These are phyloP conservation scores for Exephanes ischioxanthus DNA, from an alignment of 2,888 invertebrate species.

Conservation along the genomic window DNA sequence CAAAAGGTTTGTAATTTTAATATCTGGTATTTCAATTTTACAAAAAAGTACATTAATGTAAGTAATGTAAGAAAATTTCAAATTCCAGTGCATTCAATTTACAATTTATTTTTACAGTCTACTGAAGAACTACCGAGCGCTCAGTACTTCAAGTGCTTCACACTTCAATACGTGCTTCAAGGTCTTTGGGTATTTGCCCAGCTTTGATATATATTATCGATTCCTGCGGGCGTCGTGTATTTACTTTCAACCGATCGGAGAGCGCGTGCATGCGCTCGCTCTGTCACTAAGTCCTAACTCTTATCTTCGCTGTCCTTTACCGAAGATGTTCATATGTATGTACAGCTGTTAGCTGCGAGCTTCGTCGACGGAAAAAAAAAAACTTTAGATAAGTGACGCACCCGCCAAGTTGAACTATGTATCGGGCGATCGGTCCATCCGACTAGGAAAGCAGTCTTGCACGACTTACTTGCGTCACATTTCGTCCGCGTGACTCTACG, in stretches of 20 bases:
- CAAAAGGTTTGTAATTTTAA: too few relatives aligned
- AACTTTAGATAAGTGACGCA: not conserved
- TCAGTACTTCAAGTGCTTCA: too few relatives aligned
- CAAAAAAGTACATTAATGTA: too few relatives aligned
- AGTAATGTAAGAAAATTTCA: too few relatives aligned
- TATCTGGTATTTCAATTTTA: too few relatives aligned
- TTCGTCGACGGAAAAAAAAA: not conserved
- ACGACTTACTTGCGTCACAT: not conserved
- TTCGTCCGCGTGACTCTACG: not conserved
- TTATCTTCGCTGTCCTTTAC: constrained; percentile 8
- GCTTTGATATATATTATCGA: too few relatives aligned
- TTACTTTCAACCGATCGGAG: not conserved
- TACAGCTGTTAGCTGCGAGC: not conserved
- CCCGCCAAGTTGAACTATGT: constrained; percentile 2
- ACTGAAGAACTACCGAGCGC: too few relatives aligned
- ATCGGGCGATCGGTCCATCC: not conserved
- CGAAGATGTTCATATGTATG: not conserved
- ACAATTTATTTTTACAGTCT: too few relatives aligned
- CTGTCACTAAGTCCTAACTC: not conserved
- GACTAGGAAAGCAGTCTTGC: not conserved
- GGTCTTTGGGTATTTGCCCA: too few relatives aligned
- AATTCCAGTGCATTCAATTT: too few relatives aligned
- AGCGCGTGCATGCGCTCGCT: not conserved
- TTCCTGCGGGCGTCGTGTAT: not conserved
- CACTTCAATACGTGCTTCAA: too few relatives aligned